These are phyloP conservation scores for Tetrapedia diversipes DNA, from an alignment of 2,888 invertebrate species.

Conservation along the genomic window DNA sequence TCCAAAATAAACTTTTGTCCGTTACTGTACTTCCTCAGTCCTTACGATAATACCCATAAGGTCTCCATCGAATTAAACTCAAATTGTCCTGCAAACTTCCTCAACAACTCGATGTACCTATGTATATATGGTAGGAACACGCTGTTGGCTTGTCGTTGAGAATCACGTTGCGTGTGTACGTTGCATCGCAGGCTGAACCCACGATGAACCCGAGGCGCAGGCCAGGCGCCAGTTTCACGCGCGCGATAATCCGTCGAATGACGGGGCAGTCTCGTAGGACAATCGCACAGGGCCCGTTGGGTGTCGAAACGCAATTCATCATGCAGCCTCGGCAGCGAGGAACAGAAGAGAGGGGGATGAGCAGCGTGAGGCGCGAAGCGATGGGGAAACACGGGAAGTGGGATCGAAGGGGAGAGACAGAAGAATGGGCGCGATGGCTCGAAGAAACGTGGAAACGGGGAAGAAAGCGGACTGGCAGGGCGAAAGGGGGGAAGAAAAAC, in stretches of 20 bases:
- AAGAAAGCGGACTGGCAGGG: conserved; percentile 32
- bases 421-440: background rate
- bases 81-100: too few species aligned
- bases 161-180: too few species aligned
- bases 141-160: too few species aligned
- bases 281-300: conserved; percentile 60
- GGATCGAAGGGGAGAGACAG: background rate
- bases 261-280: conserved; percentile 70
- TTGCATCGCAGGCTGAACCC: background rate
- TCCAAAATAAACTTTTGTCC: too few species aligned
- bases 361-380: conserved; percentile 13
- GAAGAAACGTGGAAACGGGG: background rate
- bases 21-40: too few species aligned
- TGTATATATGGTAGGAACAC: too few species aligned
- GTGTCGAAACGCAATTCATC: conserved; percentile 79
- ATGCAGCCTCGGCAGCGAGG: conserved; percentile 49
- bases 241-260: conserved; percentile 66
- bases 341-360: conserved; percentile 3
- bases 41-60: too few species aligned
- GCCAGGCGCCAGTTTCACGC: conserved; percentile 55
- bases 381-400: too few species aligned
- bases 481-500: conserved; percentile 23
- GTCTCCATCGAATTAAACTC: too few species aligned
- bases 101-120: too few species aligned
- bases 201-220: conserved; percentile 34